A percentile compares a stretch with the other conserved stretches of the same genome.
Evolutionary conservation across 1,140 invertebrate species (phyloP).

Genomic region (Wasmannia auropunctata): DNA sequence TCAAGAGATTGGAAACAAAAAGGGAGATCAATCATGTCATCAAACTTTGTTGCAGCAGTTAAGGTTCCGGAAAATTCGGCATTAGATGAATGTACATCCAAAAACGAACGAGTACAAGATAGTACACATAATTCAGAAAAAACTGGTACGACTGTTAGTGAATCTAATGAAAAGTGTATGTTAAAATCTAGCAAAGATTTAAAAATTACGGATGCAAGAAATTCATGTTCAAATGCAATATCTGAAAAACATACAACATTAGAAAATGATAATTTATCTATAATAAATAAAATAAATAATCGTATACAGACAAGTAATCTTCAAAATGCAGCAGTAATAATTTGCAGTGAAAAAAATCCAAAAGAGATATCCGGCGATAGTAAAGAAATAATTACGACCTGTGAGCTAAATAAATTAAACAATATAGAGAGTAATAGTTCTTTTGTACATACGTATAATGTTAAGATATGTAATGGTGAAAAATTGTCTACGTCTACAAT

Average conservation of each 20-base stretch:
- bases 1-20: background rate
- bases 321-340: background rate
- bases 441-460: background rate
- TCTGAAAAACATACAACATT: background rate
- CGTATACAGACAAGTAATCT: background rate
- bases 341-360: background rate
- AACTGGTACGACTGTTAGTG: background rate
- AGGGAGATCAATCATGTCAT: background rate
- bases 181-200: slow-evolving; percentile 29
- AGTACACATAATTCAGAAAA: background rate
- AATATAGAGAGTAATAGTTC: background rate
- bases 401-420: background rate
- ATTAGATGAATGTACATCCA: background rate
- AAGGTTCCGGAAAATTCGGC: background rate
- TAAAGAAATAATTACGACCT: background rate
- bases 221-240: background rate
- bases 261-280: slow-evolving; percentile 1
- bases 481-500: background rate
- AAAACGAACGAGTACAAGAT: slow-evolving; percentile 8
- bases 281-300: slow-evolving; percentile 16
- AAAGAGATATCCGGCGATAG: background rate
- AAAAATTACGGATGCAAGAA: background rate
- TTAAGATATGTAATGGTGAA: slow-evolving; percentile 4
- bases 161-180: background rate
- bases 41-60: slow-evolving; percentile 36